Percentiles rank a stretch among this genome's conserved stretches.
Conservation (phyloP, 1,140 invertebrate species). For the Scaptomyza graminum region DNA sequence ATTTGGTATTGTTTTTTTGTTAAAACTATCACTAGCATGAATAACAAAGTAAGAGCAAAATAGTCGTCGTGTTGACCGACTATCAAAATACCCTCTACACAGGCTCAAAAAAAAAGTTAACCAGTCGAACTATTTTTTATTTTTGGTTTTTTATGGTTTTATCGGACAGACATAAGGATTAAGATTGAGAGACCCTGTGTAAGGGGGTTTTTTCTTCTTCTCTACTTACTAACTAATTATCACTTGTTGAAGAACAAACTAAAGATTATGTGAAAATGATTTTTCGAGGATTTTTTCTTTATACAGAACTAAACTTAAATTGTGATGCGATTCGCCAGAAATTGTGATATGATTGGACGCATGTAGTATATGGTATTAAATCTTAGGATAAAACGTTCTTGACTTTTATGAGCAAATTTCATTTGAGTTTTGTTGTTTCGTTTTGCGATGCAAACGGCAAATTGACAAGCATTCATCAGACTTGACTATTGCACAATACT, state of each 20-base stretch:
- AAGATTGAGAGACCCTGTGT: conserved; percentile 11
- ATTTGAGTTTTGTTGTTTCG: conserved; percentile 43
- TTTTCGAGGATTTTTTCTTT: conserved; percentile 20
- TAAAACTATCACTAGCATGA: conserved; percentile 78
- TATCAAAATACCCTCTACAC: conserved; percentile 32
- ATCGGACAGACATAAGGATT: no score
- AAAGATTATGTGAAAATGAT: conserved; percentile 23
- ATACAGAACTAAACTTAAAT: conserved; percentile 23
- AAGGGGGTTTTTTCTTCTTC: conserved; percentile 3
- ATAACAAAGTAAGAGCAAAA: conserved; percentile 53
- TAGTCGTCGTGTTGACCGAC: conserved; percentile 27
- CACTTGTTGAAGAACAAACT: conserved; percentile 71
- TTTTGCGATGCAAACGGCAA: conserved; percentile 29
- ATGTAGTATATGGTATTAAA: conserved; percentile 35
- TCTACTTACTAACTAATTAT: conserved; percentile 74
- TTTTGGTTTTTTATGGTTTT: no score
- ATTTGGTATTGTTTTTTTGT: conserved; percentile 32
- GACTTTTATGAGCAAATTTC: conserved; percentile 74
- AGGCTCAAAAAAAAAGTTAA: not conserved
- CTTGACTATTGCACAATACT: conserved; percentile 46
- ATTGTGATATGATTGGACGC: conserved; percentile 67
- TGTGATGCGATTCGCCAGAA: not conserved
- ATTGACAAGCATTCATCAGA: conserved; percentile 43
- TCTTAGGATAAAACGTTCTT: conserved; percentile 57
- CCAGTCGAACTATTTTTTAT: not conserved